phyloP scores from a whole-genome alignment of 2,797 vertebrate species.

The Spheniscus humboldti region DNA sequence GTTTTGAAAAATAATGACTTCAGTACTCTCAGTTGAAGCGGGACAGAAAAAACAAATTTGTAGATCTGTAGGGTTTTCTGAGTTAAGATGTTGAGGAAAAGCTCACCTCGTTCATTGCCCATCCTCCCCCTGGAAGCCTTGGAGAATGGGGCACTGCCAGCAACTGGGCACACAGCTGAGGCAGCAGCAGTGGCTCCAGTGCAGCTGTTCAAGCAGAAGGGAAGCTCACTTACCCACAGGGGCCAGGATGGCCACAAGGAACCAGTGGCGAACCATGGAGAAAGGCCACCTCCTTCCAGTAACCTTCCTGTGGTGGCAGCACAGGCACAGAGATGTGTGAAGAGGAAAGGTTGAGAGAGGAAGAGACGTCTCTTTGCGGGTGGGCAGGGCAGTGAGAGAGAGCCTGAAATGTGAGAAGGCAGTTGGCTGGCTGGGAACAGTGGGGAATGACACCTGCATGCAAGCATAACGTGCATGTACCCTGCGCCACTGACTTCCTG shows the following conservation, averaged over 20 bases:
- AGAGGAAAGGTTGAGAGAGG: neutral
- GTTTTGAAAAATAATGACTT: neutral
- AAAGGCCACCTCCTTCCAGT: neutral
- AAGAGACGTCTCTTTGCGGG: neutral
- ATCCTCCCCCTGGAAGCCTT: neutral
- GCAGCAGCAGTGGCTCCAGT: neutral
- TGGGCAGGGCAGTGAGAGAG: neutral
- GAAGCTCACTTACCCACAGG: neutral
- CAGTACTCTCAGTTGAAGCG: rapidly evolving
- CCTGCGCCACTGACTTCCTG: neutral
- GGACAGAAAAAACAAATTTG: neutral
- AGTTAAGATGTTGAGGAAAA: neutral
- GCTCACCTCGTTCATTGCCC: neutral
- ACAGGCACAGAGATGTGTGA: neutral
- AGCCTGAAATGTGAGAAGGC: neutral
- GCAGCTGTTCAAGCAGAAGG: neutral
- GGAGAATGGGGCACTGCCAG: neutral
- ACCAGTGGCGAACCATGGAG: neutral
- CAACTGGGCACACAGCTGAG: neutral
- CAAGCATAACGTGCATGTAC: neutral
- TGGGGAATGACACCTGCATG: neutral
- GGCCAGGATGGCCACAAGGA: neutral
- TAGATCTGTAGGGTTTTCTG: too few relatives aligned
- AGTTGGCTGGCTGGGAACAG: neutral
- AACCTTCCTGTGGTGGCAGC: neutral